These are phyloP conservation scores for Gortyna flavago DNA, from an alignment of 2,888 invertebrate species.

Conservation along the genomic window DNA sequence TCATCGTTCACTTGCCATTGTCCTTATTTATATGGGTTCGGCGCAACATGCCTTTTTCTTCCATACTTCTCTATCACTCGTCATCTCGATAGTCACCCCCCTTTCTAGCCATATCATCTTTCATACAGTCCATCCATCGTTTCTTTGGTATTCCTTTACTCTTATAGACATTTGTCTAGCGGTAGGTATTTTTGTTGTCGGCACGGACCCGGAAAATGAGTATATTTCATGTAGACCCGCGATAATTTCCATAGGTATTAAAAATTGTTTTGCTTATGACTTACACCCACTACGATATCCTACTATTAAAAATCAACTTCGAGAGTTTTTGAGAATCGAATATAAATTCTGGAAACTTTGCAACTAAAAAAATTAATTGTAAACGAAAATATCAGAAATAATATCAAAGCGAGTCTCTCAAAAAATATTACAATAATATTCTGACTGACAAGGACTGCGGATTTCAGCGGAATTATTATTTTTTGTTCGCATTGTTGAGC, in stretches of 20 bases:
- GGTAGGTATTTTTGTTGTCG: not conserved
- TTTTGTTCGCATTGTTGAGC: not conserved
- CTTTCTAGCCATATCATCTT: not conserved
- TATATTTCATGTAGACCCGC: not conserved
- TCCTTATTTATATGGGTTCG: no score
- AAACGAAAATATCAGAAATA: not conserved
- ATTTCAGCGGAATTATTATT: not conserved
- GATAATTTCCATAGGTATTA: not conserved
- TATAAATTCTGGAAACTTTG: not conserved
- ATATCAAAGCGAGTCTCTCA: not conserved
- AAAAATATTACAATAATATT: not conserved
- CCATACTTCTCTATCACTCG: no score
- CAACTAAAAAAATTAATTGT: not conserved
- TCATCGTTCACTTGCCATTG: not conserved
- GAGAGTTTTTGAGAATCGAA: not conserved
- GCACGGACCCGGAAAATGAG: not conserved
- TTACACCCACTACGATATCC: not conserved
- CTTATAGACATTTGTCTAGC: not conserved
- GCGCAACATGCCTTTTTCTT: no score
- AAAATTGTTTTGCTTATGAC: not conserved
- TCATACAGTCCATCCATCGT: not conserved
- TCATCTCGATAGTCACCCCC: no score
- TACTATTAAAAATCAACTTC: not conserved
- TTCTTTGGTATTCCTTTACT: not conserved
- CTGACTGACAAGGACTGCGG: not conserved